A percentile compares a stretch with the other conserved stretches of the same genome.
These are phyloP conservation scores for Meteorus sp. DNA, from an alignment of 1,140 invertebrate species.

Conservation along the genomic window DNA sequence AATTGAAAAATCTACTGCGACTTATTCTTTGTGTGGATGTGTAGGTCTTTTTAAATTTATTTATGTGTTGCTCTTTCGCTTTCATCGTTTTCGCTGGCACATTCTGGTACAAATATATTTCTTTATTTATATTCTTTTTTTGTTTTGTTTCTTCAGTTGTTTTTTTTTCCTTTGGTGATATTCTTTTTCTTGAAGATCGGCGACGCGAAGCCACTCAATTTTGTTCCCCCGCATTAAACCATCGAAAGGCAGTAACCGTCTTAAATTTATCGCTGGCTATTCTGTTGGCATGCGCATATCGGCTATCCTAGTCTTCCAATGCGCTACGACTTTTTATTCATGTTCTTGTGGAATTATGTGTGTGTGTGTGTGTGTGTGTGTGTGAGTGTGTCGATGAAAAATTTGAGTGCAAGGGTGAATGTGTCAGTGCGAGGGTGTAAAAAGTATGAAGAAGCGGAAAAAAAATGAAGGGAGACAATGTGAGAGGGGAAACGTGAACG, in stretches of 20 bases:
- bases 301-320: slow-evolving; percentile 20
- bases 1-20: no score
- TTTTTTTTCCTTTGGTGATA: no score
- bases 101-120: slow-evolving; percentile 8
- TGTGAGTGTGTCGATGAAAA: slow-evolving; percentile 29
- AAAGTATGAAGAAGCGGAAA: slow-evolving; percentile 22
- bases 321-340: neutral
- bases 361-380: slow-evolving; percentile 15
- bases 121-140: slow-evolving; percentile 10
- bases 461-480: slow-evolving; percentile 16
- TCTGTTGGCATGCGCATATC: slow-evolving; percentile 37
- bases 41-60: no score
- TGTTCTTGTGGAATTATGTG: no score
- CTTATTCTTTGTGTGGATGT: no score
- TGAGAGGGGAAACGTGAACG: slow-evolving; percentile 20
- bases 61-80: no score
- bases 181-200: slow-evolving; percentile 31
- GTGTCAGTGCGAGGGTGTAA: slow-evolving; percentile 22
- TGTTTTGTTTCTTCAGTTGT: slow-evolving; percentile 11
- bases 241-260: slow-evolving; percentile 55
- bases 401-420: slow-evolving; percentile 17
- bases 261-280: slow-evolving; percentile 55
- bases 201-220: slow-evolving; percentile 49
- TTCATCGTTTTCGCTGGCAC: no score
- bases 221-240: slow-evolving; percentile 46